Conservation (phyloP, 2,113 vertebrate species). For the Copsychus sechellarum region DNA sequence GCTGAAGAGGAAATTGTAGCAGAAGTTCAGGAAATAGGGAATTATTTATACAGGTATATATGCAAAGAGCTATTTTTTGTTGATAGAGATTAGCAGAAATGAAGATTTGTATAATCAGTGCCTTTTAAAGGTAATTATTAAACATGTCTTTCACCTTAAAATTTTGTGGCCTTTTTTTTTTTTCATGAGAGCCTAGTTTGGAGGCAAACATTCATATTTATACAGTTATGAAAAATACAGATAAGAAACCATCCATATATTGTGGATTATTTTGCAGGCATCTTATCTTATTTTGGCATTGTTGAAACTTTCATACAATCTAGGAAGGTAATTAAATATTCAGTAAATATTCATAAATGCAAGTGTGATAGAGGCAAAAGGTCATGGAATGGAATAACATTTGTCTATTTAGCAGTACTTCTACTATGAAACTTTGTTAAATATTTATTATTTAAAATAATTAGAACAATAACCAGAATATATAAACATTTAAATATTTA, state of each 20-base stretch:
- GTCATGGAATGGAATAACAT: not conserved
- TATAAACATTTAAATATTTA: not conserved
- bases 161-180: not conserved
- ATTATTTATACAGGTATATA: constrained; percentile 78
- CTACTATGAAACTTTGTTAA: not conserved
- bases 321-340: not conserved
- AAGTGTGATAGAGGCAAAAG: not conserved
- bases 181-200: not conserved
- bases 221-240: not conserved
- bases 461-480: not conserved
- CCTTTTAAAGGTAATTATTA: not conserved
- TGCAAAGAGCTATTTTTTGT: not conserved
- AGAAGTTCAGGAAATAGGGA: constrained; percentile 82
- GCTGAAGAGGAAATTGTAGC: constrained; percentile 53
- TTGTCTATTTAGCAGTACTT: not conserved
- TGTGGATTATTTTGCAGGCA: not conserved
- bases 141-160: not conserved
- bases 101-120: not conserved
- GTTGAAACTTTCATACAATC: not conserved
- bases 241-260: not conserved
- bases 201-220: not conserved
- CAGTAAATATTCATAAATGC: not conserved
- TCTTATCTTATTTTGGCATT: not conserved
- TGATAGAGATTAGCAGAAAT: not conserved
- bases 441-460: not conserved